Evolutionary conservation across 2,888 invertebrate genomes (phyloP), one percentile per base, ranked within the genome.

Genomic region (Pomacea canaliculata): DNA sequence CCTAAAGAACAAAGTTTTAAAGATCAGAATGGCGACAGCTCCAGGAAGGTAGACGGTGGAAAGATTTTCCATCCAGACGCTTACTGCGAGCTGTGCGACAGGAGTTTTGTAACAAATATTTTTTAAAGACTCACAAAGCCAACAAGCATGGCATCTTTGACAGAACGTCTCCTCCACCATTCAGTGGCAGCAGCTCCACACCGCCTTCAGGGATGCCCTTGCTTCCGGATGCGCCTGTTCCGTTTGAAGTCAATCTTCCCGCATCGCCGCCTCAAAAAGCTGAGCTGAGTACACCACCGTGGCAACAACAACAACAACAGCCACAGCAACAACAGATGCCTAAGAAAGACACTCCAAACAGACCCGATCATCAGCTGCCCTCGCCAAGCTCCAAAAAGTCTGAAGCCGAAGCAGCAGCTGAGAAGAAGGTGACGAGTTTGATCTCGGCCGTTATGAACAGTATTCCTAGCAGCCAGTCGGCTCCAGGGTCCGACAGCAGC

Each of bases 21-120:
- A 63, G 71, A 72, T 19, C 78, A 79, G 70, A 70, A 69, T 18
- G 75, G 70, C 7, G 75, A 75, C 23, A 67, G 77, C 18, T 65
- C 76, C 9, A 63, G 59, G n/a, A 74, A 76, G 1, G 70, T 71
- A 19, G 80, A 80, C 66, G 80, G 79, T 5, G 82, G 78, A 48
- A 79, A 87, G 69, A 97, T 98, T 87, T 98, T 98, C 91, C 98
- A 98, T 92, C 97, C 96, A 2, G 98, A 98, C 91, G 97, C 98
- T 27, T 98, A 96, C 91, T 99, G 99, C 91, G 97, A 97, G 90
- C 93, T 98, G 78, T 99, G 99, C 93, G 97, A 98, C 92, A 97
- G 98, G 98, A 98, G 92, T 99, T 99, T 92, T 98, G 98, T 92
- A 98, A 98, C 93, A 98, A 98, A 90, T 98, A 98, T 92, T 98